These are phyloP conservation scores for Loxodonta africana DNA, from an alignment of 2,113 vertebrate species.

Conservation along the genomic window DNA sequence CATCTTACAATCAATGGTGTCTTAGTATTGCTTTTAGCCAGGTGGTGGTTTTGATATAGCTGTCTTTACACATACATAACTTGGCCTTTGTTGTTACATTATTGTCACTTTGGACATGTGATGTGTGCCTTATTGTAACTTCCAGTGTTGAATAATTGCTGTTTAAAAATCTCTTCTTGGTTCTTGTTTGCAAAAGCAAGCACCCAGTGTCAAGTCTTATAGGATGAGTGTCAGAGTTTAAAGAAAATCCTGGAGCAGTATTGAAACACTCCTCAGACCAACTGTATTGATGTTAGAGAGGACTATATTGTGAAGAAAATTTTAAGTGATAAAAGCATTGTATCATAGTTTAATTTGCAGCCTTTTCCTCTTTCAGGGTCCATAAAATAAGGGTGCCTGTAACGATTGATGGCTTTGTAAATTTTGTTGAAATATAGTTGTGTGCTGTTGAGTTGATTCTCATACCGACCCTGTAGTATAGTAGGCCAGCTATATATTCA, in stretches of 20 bases:
- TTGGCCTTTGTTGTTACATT: background rate
- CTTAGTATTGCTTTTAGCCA: background rate
- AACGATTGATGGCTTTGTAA: background rate
- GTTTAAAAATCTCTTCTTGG: background rate
- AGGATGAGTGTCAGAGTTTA: background rate
- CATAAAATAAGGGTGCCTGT: background rate
- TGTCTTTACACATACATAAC: background rate
- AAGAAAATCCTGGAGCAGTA: background rate
- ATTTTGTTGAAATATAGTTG: conserved; percentile 23
- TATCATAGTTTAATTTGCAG: background rate
- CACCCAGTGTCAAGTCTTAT: background rate
- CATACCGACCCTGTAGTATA: too few relatives aligned
- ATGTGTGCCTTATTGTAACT: background rate
- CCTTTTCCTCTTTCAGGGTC: background rate
- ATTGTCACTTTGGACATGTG: background rate
- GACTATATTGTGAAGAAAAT: background rate
- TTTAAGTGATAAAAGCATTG: conserved; percentile 3
- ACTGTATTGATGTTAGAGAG: background rate
- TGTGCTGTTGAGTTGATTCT: background rate
- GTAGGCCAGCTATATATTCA: background rate
- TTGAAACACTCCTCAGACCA: background rate
- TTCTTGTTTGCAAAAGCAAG: background rate
- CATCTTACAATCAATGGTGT: background rate
- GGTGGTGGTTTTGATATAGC: background rate
- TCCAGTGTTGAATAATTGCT: background rate